Evolutionary conservation across 2,888 invertebrate genomes (phyloP), one percentile per base, ranked within the genome.

Genomic region (Orgyia antiqua): DNA sequence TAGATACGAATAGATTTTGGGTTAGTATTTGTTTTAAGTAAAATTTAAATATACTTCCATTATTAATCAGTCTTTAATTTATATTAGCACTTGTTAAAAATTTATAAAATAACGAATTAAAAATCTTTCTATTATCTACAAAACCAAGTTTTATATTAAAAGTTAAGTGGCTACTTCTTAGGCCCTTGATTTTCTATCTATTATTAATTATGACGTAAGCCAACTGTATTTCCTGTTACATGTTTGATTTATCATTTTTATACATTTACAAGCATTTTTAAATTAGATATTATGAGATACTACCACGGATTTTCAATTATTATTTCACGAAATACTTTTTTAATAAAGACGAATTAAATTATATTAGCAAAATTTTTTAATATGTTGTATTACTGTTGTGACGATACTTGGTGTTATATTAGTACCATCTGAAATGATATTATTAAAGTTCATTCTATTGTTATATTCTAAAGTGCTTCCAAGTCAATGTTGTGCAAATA

Each of bases 381-480:
- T 21, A 39, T 39, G 33, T 46, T 43, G 29, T 39, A 43, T 27
- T 38, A 37, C 38, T 38, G 32, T 39, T 47, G 35, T 39, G 13
- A 29, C 39, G 48, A 34, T 31, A 29, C 32, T 72, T 73, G 70
- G 69, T 75, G 74, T 69, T 73, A 68, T 70, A 70, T 73, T 70
- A 59, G 72, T 55, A 47, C 29, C 27, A 42, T 31, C 47, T 13
- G 31, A 28, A 12, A 27, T 27, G 32, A 29, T 13, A 28, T 21
- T n/a, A 13, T 15, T 15, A 15, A 15, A 15, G 4, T 4, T 15
- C 15, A 15, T 15, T 20, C 20, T 31, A 18, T 35, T 28, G 40
- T 29, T 42, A 33, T 27, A 36, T 33, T 29, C 38, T 31, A 33
- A 45, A 53, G 51, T 52, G 53, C 53, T 51, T 51, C 53, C 53